These are phyloP conservation scores for Microcebus tavaratra DNA, from an alignment of 2,113 vertebrate species.

Conservation along the genomic window DNA sequence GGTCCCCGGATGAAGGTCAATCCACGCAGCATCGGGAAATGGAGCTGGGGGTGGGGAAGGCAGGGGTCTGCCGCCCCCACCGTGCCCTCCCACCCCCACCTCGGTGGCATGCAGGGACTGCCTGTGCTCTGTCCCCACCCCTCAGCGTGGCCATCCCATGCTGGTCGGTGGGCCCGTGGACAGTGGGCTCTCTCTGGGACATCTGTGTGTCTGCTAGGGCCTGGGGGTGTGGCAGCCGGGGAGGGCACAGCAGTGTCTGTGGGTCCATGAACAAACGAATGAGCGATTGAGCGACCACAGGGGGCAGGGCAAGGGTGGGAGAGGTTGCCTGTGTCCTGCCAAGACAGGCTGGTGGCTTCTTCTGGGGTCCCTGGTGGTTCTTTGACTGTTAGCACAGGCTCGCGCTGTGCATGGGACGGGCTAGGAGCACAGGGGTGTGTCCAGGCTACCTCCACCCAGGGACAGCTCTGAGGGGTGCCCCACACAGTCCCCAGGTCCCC, in stretches of 20 bases:
- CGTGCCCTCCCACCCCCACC: not conserved
- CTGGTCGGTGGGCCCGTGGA: accelerated
- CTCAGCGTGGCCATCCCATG: not conserved
- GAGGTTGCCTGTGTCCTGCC: accelerated
- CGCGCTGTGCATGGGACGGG: not conserved
- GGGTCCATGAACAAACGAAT: accelerated
- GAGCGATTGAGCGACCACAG: not conserved
- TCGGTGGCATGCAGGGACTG: too few relatives aligned
- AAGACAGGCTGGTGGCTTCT: not conserved
- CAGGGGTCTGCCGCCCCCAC: not conserved
- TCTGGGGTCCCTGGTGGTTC: not conserved
- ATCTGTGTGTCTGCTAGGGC: not conserved
- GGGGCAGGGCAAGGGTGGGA: too few relatives aligned
- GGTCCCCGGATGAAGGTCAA: not conserved
- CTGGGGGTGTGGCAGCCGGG: accelerated
- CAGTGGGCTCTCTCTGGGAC: not conserved
- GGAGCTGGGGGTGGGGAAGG: too few relatives aligned
- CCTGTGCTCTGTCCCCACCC: not conserved
- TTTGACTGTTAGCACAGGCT: accelerated
- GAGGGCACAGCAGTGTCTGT: not conserved
- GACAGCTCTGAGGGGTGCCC: not conserved
- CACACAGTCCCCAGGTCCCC: not conserved
- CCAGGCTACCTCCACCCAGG: not conserved
- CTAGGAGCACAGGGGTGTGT: not conserved
- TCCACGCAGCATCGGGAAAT: accelerated